phyloP scores from a whole-genome alignment of 2,797 vertebrate species.

The Alectoris magna region DNA sequence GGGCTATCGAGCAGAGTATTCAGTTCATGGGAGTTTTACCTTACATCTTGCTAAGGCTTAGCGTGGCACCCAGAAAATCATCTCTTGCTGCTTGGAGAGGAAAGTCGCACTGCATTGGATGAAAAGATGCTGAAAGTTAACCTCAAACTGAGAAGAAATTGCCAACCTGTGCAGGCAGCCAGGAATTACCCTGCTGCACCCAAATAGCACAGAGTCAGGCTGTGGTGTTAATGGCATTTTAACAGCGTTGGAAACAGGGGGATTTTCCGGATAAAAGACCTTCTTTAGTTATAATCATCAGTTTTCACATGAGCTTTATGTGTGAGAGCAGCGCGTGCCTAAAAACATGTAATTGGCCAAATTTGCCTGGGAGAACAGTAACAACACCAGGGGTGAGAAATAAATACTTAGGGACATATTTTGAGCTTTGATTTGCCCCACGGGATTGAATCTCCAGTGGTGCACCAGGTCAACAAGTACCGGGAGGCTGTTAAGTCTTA shows the following conservation, averaged over 20 bases:
- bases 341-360: background rate
- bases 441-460: accelerated
- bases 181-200: slow-evolving; percentile 18
- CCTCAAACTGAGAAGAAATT: slow-evolving; percentile 54
- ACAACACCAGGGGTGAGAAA: background rate
- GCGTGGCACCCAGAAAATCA: slow-evolving; percentile 36
- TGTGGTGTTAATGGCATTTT: background rate
- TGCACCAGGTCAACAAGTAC: background rate
- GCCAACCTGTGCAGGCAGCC: slow-evolving; percentile 1
- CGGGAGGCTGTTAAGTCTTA: background rate
- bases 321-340: background rate
- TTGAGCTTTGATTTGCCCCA: background rate
- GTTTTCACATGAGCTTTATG: background rate
- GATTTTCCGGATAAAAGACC: background rate
- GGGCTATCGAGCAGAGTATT: background rate
- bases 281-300: background rate
- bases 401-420: background rate
- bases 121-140: slow-evolving; percentile 54
- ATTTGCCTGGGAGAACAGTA: background rate
- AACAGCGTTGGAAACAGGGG: background rate
- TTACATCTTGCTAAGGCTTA: slow-evolving; percentile 11
- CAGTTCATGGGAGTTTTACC: slow-evolving; percentile 47
- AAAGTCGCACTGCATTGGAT: slow-evolving; percentile 39
- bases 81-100: slow-evolving; percentile 43
- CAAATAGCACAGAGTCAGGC: background rate